Evolutionary conservation across 2,113 vertebrate genomes (phyloP), one percentile per base, ranked within the genome.

Genomic region (Cyanoramphus novaezelandiae): DNA sequence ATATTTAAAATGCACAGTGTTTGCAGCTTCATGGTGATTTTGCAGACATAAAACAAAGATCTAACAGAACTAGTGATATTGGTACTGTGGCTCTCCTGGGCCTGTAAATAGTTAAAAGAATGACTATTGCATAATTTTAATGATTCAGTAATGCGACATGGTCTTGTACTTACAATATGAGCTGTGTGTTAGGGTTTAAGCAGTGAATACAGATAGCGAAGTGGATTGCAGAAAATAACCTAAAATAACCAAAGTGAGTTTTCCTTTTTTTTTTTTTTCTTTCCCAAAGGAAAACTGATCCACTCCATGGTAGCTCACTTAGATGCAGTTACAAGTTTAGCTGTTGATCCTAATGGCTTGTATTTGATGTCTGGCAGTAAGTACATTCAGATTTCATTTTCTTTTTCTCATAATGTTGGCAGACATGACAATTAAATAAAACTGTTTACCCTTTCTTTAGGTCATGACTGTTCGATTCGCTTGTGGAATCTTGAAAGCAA

Each of bases 301-400:
- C 99, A 99, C 97, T 99, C 99, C 19, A 99, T 99, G 99, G 99
- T 99, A 89, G 99, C 99, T 85, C 99, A 99, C 94, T 98, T 99
- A 97, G 99, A 99, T 86, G 99, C 99, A 4, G 99, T 99, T 96
- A 99, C 99, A 92, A 99, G 99, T 96, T 98, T 99, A 97, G 99
- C 99, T 43, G 99, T 99, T 93, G 99, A 99, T 97, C 99, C 99
- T 11, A 99, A 99, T 72, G 99, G 99, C 97, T 98, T 99, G 60
- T 99, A 99, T 96, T 98, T 99, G 98, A 99, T 99, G 99, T 99
- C 99, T 92, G 99, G 99, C 95, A 99, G 99, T 99, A 98, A 99
- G 99, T 99, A 98, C 52, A 89, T 63, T 79, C 74, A 87, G 35
- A 68, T 93, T 27, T 92, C 9, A 4, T 97, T 87, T 89, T 90